A percentile compares a stretch with the other conserved stretches of the same genome.
phyloP scores from a whole-genome alignment of 2,797 vertebrate species.

The Myoxocephalus aenaeus region DNA sequence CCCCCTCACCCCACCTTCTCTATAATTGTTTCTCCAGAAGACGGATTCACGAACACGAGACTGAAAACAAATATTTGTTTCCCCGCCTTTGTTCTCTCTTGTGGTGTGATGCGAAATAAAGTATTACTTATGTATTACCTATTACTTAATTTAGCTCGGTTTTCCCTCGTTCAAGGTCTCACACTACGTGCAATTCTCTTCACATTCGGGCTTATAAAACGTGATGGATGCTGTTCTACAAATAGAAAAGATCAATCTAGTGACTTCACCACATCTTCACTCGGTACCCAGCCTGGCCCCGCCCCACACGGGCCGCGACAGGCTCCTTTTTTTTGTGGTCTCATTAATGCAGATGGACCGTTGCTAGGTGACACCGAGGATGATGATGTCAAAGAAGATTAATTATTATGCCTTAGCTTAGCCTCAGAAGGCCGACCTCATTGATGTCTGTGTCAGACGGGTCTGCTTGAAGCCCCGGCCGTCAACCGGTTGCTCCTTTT shows the following conservation, averaged over 20 bases:
- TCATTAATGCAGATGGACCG: conserved; percentile 56
- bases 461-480: conserved; percentile 43
- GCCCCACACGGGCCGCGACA: conserved; percentile 32
- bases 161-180: not conserved
- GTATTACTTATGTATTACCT: not conserved
- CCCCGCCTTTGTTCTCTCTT: not conserved
- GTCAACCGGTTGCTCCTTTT: conserved; percentile 50
- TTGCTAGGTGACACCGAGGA: conserved; percentile 77
- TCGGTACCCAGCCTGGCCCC: conserved; percentile 5
- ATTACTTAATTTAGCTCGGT: not conserved
- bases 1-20: not conserved
- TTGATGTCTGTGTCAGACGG: conserved; percentile 67
- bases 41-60: conserved; percentile 35
- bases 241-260: not conserved
- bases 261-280: conserved; percentile 10
- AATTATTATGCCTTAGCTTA: conserved; percentile 71
- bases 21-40: conserved; percentile 44
- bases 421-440: conserved; percentile 61
- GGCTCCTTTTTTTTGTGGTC: conserved; percentile 28
- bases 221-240: not conserved
- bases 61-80: conserved; percentile 44
- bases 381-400: conserved; percentile 75
- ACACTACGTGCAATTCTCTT: not conserved
- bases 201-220: not conserved
- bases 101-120: not conserved